Evolutionary conservation across 1,140 invertebrate species (phyloP).

Genomic region (Araneus ventricosus): DNA sequence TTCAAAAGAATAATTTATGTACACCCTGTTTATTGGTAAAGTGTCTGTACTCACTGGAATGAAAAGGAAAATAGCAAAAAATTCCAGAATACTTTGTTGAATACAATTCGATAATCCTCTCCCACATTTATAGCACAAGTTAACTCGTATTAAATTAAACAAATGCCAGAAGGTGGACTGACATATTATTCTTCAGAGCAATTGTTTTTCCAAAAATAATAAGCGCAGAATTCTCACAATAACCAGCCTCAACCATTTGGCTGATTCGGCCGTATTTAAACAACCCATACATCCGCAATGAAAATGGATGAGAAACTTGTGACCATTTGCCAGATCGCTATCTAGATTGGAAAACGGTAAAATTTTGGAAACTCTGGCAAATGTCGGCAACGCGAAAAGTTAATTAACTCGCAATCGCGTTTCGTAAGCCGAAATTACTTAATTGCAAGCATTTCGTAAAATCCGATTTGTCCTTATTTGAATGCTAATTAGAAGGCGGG

Average conservation of each 20-base stretch:
- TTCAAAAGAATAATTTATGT: too few relatives aligned
- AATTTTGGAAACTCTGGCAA: conserved; percentile 39
- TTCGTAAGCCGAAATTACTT: conserved; percentile 40
- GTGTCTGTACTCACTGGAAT: too few relatives aligned
- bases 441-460: conserved; percentile 29
- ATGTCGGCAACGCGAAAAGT: conserved; percentile 31
- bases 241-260: not conserved
- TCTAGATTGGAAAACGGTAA: conserved; percentile 6
- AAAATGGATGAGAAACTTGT: not conserved
- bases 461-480: conserved; percentile 43
- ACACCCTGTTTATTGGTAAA: too few relatives aligned
- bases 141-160: too few relatives aligned
- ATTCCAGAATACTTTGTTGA: too few relatives aligned
- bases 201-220: not conserved
- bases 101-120: too few relatives aligned
- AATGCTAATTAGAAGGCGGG: conserved; percentile 36
- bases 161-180: too few relatives aligned
- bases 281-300: not conserved
- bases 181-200: not conserved
- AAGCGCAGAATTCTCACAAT: not conserved
- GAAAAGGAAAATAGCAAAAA: too few relatives aligned
- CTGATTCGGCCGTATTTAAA: not conserved
- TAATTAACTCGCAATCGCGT: conserved; percentile 48
- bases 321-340: not conserved
- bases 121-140: too few relatives aligned